Evolutionary conservation across 2,113 vertebrate species (phyloP).

Genomic region (Catharus minimus): DNA sequence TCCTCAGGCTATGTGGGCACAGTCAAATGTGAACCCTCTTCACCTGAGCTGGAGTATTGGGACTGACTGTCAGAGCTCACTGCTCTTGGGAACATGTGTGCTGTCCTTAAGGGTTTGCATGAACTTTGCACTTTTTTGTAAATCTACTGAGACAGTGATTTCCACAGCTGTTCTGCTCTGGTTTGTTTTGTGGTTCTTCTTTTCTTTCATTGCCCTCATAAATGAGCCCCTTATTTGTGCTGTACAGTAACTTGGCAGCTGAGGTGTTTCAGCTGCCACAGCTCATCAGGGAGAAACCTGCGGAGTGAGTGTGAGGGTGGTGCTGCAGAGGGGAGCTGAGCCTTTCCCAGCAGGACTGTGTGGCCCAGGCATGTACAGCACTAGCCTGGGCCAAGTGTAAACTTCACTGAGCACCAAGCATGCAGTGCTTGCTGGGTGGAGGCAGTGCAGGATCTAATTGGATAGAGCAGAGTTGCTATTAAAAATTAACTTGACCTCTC

Average conservation of each 20-base stretch:
- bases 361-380: neutral
- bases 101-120: neutral
- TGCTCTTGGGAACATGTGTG: rapidly evolving
- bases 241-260: neutral
- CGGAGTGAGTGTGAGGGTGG: rapidly evolving
- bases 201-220: neutral
- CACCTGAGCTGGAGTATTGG: neutral
- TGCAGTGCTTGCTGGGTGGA: neutral
- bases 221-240: neutral
- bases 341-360: neutral
- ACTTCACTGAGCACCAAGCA: neutral
- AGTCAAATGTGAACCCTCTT: neutral
- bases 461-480: neutral
- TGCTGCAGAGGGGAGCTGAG: neutral
- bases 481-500: conserved; percentile 10
- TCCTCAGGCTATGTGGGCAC: neutral
- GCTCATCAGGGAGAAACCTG: neutral
- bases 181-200: neutral
- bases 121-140: neutral
- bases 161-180: neutral
- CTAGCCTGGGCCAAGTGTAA: neutral
- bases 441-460: neutral
- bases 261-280: neutral
- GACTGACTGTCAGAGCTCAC: neutral
- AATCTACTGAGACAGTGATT: neutral